phyloP scores from a whole-genome alignment of 2,797 vertebrate species.

The Chaunax sp. region DNA sequence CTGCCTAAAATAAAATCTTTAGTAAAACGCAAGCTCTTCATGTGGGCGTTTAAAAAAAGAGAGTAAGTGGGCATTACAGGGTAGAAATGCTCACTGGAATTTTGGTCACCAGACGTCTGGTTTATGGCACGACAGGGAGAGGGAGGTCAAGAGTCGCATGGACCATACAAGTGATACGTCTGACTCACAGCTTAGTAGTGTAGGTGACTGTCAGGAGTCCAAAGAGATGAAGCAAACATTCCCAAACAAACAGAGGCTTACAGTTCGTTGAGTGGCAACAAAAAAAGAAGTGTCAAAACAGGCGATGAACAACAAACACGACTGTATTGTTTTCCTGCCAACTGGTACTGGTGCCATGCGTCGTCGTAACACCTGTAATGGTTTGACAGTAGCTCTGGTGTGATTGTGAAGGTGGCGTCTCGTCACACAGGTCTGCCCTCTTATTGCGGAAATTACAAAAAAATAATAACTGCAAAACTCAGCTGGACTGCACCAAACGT shows the following conservation, averaged over 20 bases:
- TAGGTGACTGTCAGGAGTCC: constrained; percentile 13
- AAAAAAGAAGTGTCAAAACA: constrained; percentile 49
- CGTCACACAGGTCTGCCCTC: constrained; percentile 46
- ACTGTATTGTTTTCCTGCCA: constrained; percentile 62
- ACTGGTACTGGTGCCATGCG: constrained; percentile 19
- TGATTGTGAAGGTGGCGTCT: constrained; percentile 15
- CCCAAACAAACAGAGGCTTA: neutral
- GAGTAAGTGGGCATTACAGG: constrained; percentile 53
- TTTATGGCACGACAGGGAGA: constrained; percentile 40
- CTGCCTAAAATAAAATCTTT: constrained; percentile 72
- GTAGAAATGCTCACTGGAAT: constrained; percentile 62
- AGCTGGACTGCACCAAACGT: neutral
- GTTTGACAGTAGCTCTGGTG: constrained; percentile 33
- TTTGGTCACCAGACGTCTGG: constrained; percentile 44
- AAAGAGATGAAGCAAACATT: constrained; percentile 10
- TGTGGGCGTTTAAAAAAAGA: constrained; percentile 54
- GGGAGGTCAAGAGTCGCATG: constrained; percentile 13
- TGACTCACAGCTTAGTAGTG: neutral
- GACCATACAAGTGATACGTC: neutral
- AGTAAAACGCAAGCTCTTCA: constrained; percentile 70
- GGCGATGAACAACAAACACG: constrained; percentile 44
- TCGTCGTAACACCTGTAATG: constrained; percentile 4
- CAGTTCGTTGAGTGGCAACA: constrained; percentile 30
- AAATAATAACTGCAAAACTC: neutral
- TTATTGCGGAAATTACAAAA: neutral